Evolutionary conservation across 1,140 invertebrate genomes (phyloP).

Genomic region (Megalopta genalis): DNA sequence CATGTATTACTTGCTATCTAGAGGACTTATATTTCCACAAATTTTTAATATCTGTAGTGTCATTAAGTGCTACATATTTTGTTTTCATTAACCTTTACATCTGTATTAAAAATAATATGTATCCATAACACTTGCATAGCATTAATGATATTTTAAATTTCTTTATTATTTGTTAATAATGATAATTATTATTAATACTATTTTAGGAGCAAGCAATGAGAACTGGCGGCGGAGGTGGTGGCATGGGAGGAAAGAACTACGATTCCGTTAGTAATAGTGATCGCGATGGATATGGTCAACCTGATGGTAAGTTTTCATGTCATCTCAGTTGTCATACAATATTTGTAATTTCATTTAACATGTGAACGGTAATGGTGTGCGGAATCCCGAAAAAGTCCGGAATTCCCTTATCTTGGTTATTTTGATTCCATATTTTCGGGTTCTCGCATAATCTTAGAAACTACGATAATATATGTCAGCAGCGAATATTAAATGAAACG

Average conservation of each 20-base stretch:
- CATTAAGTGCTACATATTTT: no score
- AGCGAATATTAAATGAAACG: no score
- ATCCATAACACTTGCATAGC: not conserved
- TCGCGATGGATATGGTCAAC: slow-evolving; percentile 75
- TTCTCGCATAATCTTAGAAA: no score
- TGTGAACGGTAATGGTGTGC: not conserved
- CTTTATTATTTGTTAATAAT: slow-evolving; percentile 31
- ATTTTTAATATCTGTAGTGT: not conserved
- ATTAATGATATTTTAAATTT: no score
- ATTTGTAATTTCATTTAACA: not conserved
- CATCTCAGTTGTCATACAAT: not conserved
- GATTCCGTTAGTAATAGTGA: slow-evolving; percentile 75
- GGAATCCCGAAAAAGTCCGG: no score
- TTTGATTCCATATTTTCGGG: no score
- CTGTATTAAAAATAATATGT: not conserved
- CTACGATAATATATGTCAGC: no score
- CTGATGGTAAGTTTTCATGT: slow-evolving; percentile 70
- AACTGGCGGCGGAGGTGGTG: slow-evolving; percentile 52
- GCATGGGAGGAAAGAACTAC: slow-evolving; percentile 72
- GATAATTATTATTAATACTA: slow-evolving; percentile 30
- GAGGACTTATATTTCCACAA: not conserved
- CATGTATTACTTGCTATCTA: not conserved
- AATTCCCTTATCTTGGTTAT: no score
- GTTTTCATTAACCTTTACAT: not conserved
- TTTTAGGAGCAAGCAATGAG: slow-evolving; percentile 77